Evolutionary conservation across 2,113 vertebrate species (phyloP).

Genomic region (Petrocephalus zakoni): DNA sequence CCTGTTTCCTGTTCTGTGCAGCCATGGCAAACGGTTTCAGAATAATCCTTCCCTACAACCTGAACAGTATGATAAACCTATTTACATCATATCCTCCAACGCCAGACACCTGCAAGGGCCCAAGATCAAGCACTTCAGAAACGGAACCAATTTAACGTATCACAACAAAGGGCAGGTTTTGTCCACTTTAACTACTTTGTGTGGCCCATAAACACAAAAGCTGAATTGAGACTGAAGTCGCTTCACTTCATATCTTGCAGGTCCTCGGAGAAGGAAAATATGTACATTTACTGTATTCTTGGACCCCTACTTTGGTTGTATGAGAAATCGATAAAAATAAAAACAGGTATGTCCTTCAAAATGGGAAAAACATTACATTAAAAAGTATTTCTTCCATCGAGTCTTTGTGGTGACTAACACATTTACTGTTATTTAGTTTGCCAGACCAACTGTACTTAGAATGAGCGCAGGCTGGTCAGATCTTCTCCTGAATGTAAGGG

Average conservation of each 20-base stretch:
- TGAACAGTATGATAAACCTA: conserved; percentile 35
- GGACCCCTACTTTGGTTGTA: conserved; percentile 33
- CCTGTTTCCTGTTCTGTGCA: conserved; percentile 59
- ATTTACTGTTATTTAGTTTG: conserved; percentile 22
- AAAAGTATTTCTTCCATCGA: conserved; percentile 46
- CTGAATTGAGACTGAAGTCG: neutral
- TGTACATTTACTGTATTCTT: conserved; percentile 23
- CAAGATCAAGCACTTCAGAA: conserved; percentile 17
- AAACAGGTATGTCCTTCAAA: conserved; percentile 80
- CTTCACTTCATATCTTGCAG: conserved; percentile 16
- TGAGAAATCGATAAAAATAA: conserved; percentile 34
- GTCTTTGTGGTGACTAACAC: conserved; percentile 65
- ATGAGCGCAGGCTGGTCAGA: conserved; percentile 26
- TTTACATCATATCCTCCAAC: conserved; percentile 25
- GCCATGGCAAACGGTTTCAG: conserved; percentile 65
- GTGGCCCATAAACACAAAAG: conserved; percentile 6
- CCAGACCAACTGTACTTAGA: conserved; percentile 31
- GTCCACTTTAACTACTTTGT: neutral
- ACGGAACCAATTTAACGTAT: conserved; percentile 5
- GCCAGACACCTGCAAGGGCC: conserved; percentile 20
- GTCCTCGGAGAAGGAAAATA: conserved; percentile 23
- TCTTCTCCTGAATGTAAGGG: conserved; percentile 66
- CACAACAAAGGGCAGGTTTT: conserved; percentile 19
- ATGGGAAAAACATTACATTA: conserved; percentile 43
- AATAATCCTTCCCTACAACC: conserved; percentile 65